Conservation (phyloP, 2,888 invertebrate genomes). For the Camponotus fellah region DNA sequence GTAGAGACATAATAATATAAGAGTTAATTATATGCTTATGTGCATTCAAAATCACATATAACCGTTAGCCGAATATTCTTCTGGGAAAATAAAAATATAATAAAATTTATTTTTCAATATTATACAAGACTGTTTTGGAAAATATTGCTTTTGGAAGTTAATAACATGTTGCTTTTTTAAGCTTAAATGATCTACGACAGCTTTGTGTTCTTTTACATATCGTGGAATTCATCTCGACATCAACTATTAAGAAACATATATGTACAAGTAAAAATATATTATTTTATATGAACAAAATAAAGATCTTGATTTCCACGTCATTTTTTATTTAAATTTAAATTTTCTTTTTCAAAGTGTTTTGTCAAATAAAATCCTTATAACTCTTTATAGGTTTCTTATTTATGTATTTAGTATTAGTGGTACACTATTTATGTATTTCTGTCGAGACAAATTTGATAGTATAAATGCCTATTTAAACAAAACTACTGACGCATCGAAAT, state of each 20-base stretch:
- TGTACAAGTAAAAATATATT: neutral
- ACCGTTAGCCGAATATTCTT: neutral
- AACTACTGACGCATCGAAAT: neutral
- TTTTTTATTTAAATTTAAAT: neutral
- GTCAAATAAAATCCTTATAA: neutral
- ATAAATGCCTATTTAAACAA: neutral
- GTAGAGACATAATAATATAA: neutral
- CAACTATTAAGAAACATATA: too few relatives aligned
- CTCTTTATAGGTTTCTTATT: neutral
- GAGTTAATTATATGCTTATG: neutral
- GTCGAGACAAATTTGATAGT: neutral
- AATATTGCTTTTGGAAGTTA: neutral
- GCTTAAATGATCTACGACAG: neutral
- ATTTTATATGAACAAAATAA: neutral
- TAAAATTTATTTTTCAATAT: neutral
- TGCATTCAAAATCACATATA: neutral
- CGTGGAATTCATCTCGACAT: neutral
- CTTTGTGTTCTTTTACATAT: neutral
- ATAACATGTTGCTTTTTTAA: neutral
- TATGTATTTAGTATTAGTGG: neutral
- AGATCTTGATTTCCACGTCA: neutral
- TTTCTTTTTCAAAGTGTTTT: neutral
- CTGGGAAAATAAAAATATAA: neutral
- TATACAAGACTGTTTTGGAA: neutral
- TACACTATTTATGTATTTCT: too few relatives aligned